A percentile compares a stretch with the other conserved stretches of the same genome.
Evolutionary conservation across 1,140 invertebrate species (phyloP).

Genomic region (Solenopsis fugax): DNA sequence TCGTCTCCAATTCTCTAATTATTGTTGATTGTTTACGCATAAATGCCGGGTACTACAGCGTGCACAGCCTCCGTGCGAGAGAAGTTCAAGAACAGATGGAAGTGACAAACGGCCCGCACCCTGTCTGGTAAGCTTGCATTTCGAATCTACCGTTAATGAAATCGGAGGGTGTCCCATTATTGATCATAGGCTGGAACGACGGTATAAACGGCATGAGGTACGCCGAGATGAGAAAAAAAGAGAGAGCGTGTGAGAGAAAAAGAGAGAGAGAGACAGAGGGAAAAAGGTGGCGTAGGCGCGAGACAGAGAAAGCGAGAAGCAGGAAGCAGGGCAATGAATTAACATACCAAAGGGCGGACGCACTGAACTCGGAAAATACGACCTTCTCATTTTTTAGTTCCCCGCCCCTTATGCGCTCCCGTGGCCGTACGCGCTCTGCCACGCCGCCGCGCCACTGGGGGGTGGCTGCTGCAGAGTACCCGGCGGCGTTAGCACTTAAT

Average conservation of each 20-base stretch:
- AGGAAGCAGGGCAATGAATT: constrained; percentile 71
- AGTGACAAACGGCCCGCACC: not conserved
- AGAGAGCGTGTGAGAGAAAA: not conserved
- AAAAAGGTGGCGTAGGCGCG: constrained; percentile 62
- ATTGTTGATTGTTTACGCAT: not conserved
- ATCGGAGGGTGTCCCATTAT: constrained; percentile 63
- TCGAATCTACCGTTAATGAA: constrained; percentile 69
- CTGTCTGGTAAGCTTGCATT: constrained; percentile 41
- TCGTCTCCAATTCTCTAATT: not conserved
- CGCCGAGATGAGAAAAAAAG: not conserved
- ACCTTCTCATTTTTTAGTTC: constrained; percentile 54
- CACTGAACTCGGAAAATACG: constrained; percentile 67
- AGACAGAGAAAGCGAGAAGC: constrained; percentile 54
- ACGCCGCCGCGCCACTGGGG: not conserved
- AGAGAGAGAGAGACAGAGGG: constrained; percentile 55
- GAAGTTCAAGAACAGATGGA: not conserved
- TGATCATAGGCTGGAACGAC: constrained; percentile 46
- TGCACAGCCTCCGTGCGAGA: not conserved
- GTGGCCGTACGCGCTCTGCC: not conserved
- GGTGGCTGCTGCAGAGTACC: constrained; percentile 21
- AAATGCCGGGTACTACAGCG: not conserved
- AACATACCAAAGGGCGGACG: constrained; percentile 74
- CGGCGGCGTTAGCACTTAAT: constrained; percentile 70
- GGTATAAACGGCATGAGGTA: constrained; percentile 12
- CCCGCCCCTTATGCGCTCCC: constrained; percentile 7